Evolutionary conservation across 1,140 invertebrate genomes (phyloP).

Genomic region (Drosophila equinoxialis): DNA sequence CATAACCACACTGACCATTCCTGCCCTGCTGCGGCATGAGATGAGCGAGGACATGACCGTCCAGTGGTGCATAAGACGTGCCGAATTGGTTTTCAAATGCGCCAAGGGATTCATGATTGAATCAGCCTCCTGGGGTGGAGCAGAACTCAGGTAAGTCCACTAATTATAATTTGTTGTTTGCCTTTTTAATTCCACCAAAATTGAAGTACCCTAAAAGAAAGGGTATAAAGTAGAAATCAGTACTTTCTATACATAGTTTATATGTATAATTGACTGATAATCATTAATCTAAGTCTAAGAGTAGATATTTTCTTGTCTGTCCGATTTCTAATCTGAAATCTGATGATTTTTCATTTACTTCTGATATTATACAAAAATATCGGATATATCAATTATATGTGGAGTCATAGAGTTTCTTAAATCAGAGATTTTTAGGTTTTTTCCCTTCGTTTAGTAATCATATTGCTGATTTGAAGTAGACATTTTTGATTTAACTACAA

Average conservation of each 20-base stretch:
- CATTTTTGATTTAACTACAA: neutral
- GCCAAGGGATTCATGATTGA: conserved; percentile 99
- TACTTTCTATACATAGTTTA: neutral
- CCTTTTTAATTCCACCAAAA: neutral
- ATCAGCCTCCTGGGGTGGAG: conserved; percentile 95
- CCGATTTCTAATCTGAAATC: too few relatives aligned
- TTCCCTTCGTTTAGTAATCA: too few relatives aligned
- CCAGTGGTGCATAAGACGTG: conserved; percentile 96
- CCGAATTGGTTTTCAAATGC: conserved; percentile 98
- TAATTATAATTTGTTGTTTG: neutral
- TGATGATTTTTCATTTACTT: too few relatives aligned
- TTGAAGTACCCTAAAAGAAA: neutral
- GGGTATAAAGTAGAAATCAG: neutral
- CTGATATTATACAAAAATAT: too few relatives aligned
- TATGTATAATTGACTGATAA: neutral
- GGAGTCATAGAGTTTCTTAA: too few relatives aligned
- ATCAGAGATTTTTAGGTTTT: too few relatives aligned
- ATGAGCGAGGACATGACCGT: conserved; percentile 99
- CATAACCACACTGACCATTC: conserved; percentile 96
- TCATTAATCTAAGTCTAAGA: too few relatives aligned
- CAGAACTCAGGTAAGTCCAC: conserved; percentile 88
- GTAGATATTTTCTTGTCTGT: too few relatives aligned
- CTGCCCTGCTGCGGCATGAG: conserved; percentile 95
- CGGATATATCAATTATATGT: too few relatives aligned
- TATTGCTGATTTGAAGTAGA: too few relatives aligned